Conservation (phyloP, 1,140 invertebrate species). For the Macrocentrus cingulum region DNA sequence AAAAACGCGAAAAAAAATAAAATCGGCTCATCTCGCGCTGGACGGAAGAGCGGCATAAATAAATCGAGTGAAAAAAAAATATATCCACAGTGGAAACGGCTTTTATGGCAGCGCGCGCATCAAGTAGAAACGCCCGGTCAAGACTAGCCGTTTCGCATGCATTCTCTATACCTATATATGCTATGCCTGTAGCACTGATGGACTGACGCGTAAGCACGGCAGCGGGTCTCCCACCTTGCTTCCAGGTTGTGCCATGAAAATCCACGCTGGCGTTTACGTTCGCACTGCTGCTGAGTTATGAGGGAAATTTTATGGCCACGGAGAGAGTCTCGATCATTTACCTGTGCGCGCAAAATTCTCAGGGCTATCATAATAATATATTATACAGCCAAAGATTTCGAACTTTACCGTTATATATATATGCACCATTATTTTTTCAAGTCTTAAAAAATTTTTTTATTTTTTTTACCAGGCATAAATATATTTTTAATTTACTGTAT, state of each 20-base stretch:
- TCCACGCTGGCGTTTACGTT: conserved; percentile 40
- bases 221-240: conserved; percentile 36
- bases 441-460: too few relatives aligned
- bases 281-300: conserved; percentile 43
- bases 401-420: too few relatives aligned
- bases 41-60: background rate
- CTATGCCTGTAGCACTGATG: too few relatives aligned
- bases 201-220: conserved; percentile 27
- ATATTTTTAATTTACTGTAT: too few relatives aligned
- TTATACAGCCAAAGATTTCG: too few relatives aligned
- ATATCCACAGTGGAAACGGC: conserved; percentile 23
- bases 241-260: conserved; percentile 42
- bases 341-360: too few relatives aligned
- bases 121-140: conserved; percentile 15
- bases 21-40: background rate
- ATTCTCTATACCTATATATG: too few relatives aligned
- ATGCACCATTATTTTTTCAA: too few relatives aligned
- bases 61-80: conserved; percentile 12
- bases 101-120: conserved; percentile 42
- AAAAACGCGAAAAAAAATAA: background rate
- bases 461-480: too few relatives aligned
- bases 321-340: too few relatives aligned
- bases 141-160: conserved; percentile 15
- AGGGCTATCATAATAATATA: too few relatives aligned
- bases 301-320: conserved; percentile 47